Evolutionary conservation across 2,888 invertebrate species (phyloP).

Genomic region (Cremastobaeus sp.): DNA sequence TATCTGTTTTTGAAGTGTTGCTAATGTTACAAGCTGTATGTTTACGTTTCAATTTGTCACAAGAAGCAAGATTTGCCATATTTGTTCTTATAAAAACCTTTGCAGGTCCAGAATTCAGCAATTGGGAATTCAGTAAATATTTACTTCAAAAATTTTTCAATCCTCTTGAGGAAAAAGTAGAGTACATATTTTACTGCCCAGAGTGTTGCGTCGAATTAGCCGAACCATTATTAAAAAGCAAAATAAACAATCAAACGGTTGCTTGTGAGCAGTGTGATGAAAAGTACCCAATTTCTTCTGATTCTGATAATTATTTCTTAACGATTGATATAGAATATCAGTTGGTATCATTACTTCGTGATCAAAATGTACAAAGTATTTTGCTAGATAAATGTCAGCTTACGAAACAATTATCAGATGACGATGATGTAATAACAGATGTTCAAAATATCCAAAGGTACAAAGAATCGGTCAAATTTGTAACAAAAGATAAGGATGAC

Average conservation of each 20-base stretch:
- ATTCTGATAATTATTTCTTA: constrained; percentile 31
- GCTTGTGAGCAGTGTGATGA: constrained; percentile 15
- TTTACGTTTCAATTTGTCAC: constrained; percentile 35
- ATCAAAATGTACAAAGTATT: constrained; percentile 13
- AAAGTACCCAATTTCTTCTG: constrained; percentile 17
- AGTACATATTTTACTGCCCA: constrained; percentile 30
- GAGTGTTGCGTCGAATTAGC: constrained; percentile 9
- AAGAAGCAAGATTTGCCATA: constrained; percentile 29
- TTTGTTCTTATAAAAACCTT: constrained; percentile 28
- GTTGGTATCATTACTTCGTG: constrained; percentile 7
- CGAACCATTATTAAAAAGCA: constrained; percentile 1
- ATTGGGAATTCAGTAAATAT: constrained; percentile 27
- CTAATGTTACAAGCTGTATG: constrained; percentile 43
- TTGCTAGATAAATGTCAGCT: not conserved
- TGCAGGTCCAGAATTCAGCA: constrained; percentile 46
- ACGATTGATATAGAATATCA: constrained; percentile 16
- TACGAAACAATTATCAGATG: constrained; percentile 1
- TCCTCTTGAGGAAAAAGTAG: constrained; percentile 11
- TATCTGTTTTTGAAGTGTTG: constrained; percentile 31
- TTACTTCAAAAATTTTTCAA: constrained; percentile 11
- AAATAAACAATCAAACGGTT: not conserved
- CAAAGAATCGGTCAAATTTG: constrained; percentile 1
- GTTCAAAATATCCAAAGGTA: constrained; percentile 24
- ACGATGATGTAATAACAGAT: constrained; percentile 10
- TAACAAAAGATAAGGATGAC: not conserved